Evolutionary conservation across 2,113 vertebrate species (phyloP), one percentile per base, ranked within the genome.

Genomic region (Daphoenositta chrysoptera): DNA sequence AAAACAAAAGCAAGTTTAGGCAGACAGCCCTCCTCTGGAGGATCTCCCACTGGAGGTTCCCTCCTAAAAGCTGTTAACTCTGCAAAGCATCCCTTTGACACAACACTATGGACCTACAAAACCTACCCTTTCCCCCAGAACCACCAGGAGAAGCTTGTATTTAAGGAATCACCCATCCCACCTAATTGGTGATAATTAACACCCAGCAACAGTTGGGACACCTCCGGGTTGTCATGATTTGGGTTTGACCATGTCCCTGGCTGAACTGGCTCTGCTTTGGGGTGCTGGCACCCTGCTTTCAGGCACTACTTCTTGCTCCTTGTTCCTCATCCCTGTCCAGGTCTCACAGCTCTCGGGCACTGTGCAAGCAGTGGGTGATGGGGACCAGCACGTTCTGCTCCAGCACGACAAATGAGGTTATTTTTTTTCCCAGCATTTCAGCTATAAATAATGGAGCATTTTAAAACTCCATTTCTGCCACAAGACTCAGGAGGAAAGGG

Each of bases 401-500:
- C 58, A 48, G 95, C 95, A 93, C 83, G 57, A 96, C 70, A 92
- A 97, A 97, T 94, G 56, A 69, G 85, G 90, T 90, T 96, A 81
- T 47, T 79, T 70, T 44, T 45, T 56, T 1, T 22, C 91, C 70
- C 94, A 93, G 82, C 83, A 80, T 96, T 97, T 97, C 94, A 96
- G 72, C 84, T 94, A 93, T 94, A 97, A 98, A 97, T 96, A 97
- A 96, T 94, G 91, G 87, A 97, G 76, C 95, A 84, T 92, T 98
- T 96, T 93, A 96, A 96, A 95, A 94, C 93, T 97, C 89, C 82
- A 91, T 87, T 97, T 96, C 97, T 92, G 82, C 95, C 90, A 75
- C 71, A 89, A 94, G 90, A 78, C 91, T 97, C 94, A 35, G 90
- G 96, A 93, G 64, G 78, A 89, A 97, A 87, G 61, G 94, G 85